Conservation (phyloP, 2,888 invertebrate genomes). For the Azorinus chamasolen region DNA sequence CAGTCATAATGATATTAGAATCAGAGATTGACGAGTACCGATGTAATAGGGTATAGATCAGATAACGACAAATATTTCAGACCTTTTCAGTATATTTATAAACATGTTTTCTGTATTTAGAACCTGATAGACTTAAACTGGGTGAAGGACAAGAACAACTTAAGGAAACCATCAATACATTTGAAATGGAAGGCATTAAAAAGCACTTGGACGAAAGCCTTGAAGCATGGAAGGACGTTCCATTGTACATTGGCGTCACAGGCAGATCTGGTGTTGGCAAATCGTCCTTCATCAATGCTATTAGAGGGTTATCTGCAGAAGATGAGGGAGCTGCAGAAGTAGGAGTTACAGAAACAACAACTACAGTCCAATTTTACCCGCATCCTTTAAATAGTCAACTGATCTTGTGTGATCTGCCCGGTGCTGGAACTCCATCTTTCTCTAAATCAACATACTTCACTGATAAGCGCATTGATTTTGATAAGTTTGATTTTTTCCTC, state of each 20-base stretch:
- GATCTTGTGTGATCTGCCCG: conserved; percentile 44
- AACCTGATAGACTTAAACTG: too few relatives aligned
- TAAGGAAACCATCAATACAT: too few relatives aligned
- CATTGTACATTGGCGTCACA: conserved; percentile 22
- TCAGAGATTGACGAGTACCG: too few relatives aligned
- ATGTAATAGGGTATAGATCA: too few relatives aligned
- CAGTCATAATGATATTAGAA: too few relatives aligned
- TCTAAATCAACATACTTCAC: conserved; percentile 20
- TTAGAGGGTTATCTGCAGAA: conserved; percentile 15
- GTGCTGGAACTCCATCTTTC: conserved; percentile 38
- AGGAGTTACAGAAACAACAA: conserved; percentile 39
- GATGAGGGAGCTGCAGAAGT: conserved; percentile 38
- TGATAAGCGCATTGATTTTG: conserved; percentile 9
- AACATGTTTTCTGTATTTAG: too few relatives aligned
- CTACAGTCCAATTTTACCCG: conserved; percentile 12
- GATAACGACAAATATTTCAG: too few relatives aligned
- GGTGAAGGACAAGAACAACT: too few relatives aligned
- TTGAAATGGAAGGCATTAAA: too few relatives aligned
- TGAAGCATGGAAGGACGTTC: conserved; percentile 20
- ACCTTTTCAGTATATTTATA: too few relatives aligned
- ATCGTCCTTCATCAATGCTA: conserved; percentile 43
- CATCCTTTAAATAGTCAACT: conserved; percentile 36
- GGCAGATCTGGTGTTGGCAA: conserved; percentile 41
- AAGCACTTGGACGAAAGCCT: too few relatives aligned
- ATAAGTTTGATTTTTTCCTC: conserved; percentile 26